A percentile compares a stretch with the other conserved stretches of the same genome.
phyloP scores from a whole-genome alignment of 2,888 invertebrate genomes.

The Sericinus montela region DNA sequence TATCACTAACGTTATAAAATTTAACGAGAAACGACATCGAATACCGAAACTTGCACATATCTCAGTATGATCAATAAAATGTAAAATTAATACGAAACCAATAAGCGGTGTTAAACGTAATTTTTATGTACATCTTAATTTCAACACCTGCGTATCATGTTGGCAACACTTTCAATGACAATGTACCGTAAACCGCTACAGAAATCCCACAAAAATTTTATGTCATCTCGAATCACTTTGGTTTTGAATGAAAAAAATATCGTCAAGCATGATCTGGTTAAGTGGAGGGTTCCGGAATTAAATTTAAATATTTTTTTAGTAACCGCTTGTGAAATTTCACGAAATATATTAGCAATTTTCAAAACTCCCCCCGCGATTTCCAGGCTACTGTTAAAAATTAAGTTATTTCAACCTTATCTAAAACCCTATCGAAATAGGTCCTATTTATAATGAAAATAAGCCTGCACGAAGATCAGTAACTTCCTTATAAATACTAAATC shows the following conservation, averaged over 20 bases:
- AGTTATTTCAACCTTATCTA: too few species aligned
- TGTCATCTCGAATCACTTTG: conserved; percentile 12
- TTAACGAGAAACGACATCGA: neutral
- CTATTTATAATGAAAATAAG: too few species aligned
- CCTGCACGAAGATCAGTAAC: too few species aligned
- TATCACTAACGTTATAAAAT: neutral
- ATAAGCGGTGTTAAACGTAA: conserved; percentile 16
- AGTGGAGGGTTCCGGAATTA: neutral
- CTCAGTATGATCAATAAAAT: conserved; percentile 5
- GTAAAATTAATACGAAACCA: conserved; percentile 3
- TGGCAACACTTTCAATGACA: conserved; percentile 15
- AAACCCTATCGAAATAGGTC: too few species aligned
- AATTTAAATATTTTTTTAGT: neutral
- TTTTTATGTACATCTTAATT: conserved; percentile 19
- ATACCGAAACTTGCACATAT: neutral
- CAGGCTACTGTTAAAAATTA: too few species aligned
- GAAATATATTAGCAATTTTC: too few species aligned
- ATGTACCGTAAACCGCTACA: conserved; percentile 12
- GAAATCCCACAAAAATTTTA: conserved; percentile 14
- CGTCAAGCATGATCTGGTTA: neutral
- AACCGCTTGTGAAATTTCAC: too few species aligned
- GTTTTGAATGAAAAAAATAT: conserved; percentile 1
- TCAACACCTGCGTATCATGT: conserved; percentile 21
- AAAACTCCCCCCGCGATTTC: too few species aligned
- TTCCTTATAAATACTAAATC: too few species aligned